phyloP scores from a whole-genome alignment of 1,140 invertebrate genomes.

The Apocrypta bakeri region DNA sequence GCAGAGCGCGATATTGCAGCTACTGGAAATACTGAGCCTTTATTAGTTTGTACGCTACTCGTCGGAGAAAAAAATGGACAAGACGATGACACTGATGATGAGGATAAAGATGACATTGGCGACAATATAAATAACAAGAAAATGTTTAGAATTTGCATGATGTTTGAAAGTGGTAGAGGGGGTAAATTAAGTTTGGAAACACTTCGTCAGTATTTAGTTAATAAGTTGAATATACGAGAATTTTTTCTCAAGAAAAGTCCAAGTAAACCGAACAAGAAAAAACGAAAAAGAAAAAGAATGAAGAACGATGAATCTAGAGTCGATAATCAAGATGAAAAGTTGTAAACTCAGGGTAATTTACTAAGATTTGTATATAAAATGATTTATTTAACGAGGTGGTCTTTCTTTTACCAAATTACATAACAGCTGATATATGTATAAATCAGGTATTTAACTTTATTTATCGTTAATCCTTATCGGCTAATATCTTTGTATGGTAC shows the following conservation, averaged over 20 bases:
- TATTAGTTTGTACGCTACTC: slow-evolving; percentile 54
- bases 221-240: slow-evolving; percentile 62
- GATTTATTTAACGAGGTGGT: slow-evolving; percentile 64
- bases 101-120: slow-evolving; percentile 14
- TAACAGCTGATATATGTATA: slow-evolving; percentile 67
- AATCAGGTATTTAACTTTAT: slow-evolving; percentile 69
- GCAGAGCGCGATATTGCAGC: not conserved
- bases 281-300: slow-evolving; percentile 46
- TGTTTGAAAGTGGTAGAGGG: slow-evolving; percentile 61
- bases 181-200: slow-evolving; percentile 64
- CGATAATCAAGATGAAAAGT: slow-evolving; percentile 10
- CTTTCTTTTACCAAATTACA: slow-evolving; percentile 64
- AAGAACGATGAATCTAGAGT: slow-evolving; percentile 6
- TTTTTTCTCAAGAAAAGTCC: slow-evolving; percentile 52
- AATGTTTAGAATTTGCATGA: slow-evolving; percentile 60
- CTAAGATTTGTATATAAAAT: slow-evolving; percentile 62
- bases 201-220: slow-evolving; percentile 66
- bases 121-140: slow-evolving; percentile 33
- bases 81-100: slow-evolving; percentile 12
- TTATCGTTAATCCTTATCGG: slow-evolving; percentile 66
- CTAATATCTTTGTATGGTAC: slow-evolving; percentile 67
- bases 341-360: slow-evolving; percentile 33
- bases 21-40: slow-evolving; percentile 35
- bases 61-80: slow-evolving; percentile 34
- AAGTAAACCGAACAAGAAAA: slow-evolving; percentile 54